Base-by-base conservation (phyloP, 2,797 vertebrate species). In the Spheniscus humboldti region DNA sequence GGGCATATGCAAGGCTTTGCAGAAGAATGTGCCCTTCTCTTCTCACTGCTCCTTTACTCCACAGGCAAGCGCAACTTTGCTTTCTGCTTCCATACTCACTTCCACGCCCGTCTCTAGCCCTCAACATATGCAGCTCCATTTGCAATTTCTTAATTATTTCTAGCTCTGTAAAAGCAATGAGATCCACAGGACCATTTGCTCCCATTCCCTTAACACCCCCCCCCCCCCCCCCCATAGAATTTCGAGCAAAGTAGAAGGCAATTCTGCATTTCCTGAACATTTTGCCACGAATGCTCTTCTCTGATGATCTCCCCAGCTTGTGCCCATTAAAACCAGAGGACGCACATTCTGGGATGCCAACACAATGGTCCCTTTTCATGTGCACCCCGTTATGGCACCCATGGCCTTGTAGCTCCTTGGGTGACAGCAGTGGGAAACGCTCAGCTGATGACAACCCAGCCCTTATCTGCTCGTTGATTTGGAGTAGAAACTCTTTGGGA, bases 361-460 rank as follows among this genome's bases (percentile, higher is more conserved):
- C 18, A 18, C 0, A 0, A 33, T 7, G 7, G 12, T 43, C 35
- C 19, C 24, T 78, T 80, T 69, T 71, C 6, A 1, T 37, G 19
- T 8, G 2, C 6, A 48, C 31, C 25, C 24, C 2, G 0, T n/a
- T 50, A 28, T 23, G 27, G n/a, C 37, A 76, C 24, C 37, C 11
- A 1, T 0, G 2, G 22, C n/a, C 37, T 62, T 3, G 0, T 43
- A 53, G 55, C 28, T 79, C 16, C 55, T n/a, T 57, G 55, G 28
- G 41, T 76, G 55, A 55, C 6, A 0, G 45, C 0, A 1, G 31
- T 59, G 68, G 9, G 35, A 60, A 83, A 59, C 4, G 3, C 17
- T 52, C 33, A 48, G 60, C 0, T 60, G 52, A 60, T 80, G 56
- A 63, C 24, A 71, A 22, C 33, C 22, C 48, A 77, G 23, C 45